Evolutionary conservation across 2,888 invertebrate genomes (phyloP), one percentile per base, ranked within the genome.

Genomic region (Drymonia ruficornis): DNA sequence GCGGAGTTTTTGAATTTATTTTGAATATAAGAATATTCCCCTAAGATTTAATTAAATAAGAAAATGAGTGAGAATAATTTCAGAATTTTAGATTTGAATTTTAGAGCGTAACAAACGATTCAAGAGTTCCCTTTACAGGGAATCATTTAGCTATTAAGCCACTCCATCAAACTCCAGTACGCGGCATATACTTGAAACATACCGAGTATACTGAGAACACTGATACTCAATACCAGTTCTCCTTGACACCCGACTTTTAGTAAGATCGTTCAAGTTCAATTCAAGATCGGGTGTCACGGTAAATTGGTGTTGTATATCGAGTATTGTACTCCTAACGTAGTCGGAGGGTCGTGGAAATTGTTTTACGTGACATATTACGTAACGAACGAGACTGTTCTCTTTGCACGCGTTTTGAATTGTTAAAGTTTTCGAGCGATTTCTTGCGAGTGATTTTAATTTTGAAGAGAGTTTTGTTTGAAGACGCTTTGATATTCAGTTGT

Each of bases 301-400:
- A 28, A 38, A 47, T 34, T 47, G 47, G 47, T 18, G 4, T 34
- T 34, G 18, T 34, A 34, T 47, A 47, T 29, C 46, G 47, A 62
- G 68, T 81, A 81, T 82, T 81, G 81, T 83, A 81, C 83, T 82
- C 83, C 55, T 66, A 65, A 61, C 75, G 77, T 73, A 76, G 72
- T 74, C 66, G 76, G 79, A 84, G 83, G 81, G 78, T 74, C 65
- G 72, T 79, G 78, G 81, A 84, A 86, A 86, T 85, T 85, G 85
- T 85, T 85, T 85, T 84, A 86, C 84, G 84, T 86, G 84, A 85
- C 83, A 80, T 83, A 81, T 84, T 82, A 80, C 78, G 76, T 82
- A 83, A 83, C 77, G 80, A 78, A 75, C 71, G 69, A 55, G 72
- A 49, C 73, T 34, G 46, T 46, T 72, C 69, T 54, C 67, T 67